These are phyloP conservation scores for Strigops habroptila DNA, from an alignment of 2,113 vertebrate genomes.

Conservation along the genomic window DNA sequence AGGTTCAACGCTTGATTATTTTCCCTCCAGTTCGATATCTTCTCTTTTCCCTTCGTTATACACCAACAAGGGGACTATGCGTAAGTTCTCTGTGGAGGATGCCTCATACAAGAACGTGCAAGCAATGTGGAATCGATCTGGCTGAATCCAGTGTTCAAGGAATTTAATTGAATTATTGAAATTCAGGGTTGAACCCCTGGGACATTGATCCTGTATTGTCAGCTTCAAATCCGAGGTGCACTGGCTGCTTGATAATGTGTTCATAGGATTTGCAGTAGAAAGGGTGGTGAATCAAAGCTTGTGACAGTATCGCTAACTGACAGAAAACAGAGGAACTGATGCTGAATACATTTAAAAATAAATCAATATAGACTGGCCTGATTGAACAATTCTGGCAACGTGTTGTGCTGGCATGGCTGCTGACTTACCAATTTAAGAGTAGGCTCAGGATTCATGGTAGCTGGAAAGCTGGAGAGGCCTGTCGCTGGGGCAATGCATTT, in stretches of 20 bases:
- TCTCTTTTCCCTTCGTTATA: slow-evolving; percentile 63
- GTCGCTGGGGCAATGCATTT: slow-evolving; percentile 15
- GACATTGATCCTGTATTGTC: slow-evolving; percentile 71
- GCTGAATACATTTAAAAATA: slow-evolving; percentile 50
- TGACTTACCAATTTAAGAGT: slow-evolving; percentile 67
- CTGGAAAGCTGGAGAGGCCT: slow-evolving; percentile 41
- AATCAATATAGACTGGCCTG: slow-evolving; percentile 57
- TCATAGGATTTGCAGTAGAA: slow-evolving; percentile 61
- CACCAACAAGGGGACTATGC: slow-evolving; percentile 18
- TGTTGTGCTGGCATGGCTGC: slow-evolving; percentile 48
- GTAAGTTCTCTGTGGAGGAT: slow-evolving; percentile 13
- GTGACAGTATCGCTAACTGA: slow-evolving; percentile 61
- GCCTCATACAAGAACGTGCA: slow-evolving; percentile 36
- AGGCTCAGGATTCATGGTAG: slow-evolving; percentile 51
- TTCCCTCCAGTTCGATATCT: slow-evolving; percentile 60
- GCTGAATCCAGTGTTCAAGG: slow-evolving; percentile 57
- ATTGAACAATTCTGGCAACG: slow-evolving; percentile 52
- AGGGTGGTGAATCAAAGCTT: slow-evolving; percentile 70
- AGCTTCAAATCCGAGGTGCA: slow-evolving; percentile 52
- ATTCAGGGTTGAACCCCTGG: slow-evolving; percentile 63
- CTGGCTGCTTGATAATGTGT: slow-evolving; percentile 59
- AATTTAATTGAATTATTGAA: slow-evolving; percentile 77
- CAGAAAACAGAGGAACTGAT: slow-evolving; percentile 70
- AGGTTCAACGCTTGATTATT: slow-evolving; percentile 71
- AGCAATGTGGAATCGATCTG: slow-evolving; percentile 64